Conservation (phyloP, 2,113 vertebrate genomes). For the Jaculus jaculus region DNA sequence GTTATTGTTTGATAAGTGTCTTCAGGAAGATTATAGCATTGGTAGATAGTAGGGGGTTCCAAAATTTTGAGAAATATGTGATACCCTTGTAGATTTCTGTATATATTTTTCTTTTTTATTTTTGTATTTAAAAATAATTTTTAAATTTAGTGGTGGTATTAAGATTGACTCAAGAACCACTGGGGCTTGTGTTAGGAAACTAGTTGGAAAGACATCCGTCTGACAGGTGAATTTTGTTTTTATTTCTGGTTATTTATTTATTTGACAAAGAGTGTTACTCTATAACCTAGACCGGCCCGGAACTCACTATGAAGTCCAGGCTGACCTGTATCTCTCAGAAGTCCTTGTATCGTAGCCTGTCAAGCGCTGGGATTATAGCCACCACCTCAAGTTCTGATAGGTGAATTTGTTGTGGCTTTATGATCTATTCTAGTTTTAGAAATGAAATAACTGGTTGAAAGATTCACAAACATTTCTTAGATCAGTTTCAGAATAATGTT, state of each 20-base stretch:
- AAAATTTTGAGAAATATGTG: background rate
- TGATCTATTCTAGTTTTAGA: slow-evolving; percentile 1
- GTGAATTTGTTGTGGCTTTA: background rate
- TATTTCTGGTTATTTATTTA: background rate
- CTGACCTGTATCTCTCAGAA: background rate
- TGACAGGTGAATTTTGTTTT: background rate
- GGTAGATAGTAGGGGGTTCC: background rate
- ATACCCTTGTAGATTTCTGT: background rate
- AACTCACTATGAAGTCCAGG: background rate
- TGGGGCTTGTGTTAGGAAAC: background rate
- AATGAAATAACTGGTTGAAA: slow-evolving; percentile 37
- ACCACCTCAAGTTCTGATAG: too few relatives aligned
- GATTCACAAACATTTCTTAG: background rate
- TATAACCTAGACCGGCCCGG: background rate
- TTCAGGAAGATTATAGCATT: slow-evolving; percentile 3
- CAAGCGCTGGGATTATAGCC: background rate
- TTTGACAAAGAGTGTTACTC: background rate
- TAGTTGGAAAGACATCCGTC: background rate
- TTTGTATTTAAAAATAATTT: slow-evolving; percentile 23
- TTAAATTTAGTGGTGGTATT: background rate
- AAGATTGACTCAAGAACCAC: background rate
- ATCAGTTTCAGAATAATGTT: slow-evolving; percentile 12
- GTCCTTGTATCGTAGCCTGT: background rate
- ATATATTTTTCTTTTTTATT: too few relatives aligned
- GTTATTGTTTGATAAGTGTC: background rate